Base-by-base conservation (phyloP, 2,888 invertebrate species). In the Hyppa rectilinea region DNA sequence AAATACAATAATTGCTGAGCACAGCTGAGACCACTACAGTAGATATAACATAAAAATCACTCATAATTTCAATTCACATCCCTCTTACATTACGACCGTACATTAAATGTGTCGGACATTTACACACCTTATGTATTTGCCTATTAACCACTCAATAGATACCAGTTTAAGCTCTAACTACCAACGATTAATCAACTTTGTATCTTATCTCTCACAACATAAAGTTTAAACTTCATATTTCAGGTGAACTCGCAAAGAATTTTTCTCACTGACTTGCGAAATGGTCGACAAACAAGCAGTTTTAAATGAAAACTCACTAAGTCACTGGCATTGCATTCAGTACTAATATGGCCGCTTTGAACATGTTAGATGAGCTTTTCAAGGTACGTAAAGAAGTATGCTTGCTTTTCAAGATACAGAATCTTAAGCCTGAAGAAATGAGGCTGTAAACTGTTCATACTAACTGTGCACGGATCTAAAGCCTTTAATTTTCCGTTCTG, bases 261-360 rank as follows among this genome's bases (percentile, higher is more conserved):
- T 78, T 83, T 85, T 87, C 81, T 78, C 85, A 87, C 80, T 76
- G 50, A 60, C 68, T 75, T 82, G 85, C 82, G 81, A 88, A 86
- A 84, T 77, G 79, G 49, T 74, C 4, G 6, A 47, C 59, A 82
- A 85, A 75, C 55, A 50, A 76, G 78, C 62, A 53, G 60, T 69
- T 65, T 67, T 78, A 55, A 50, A 79, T 66, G 80, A 67, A 79
- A 63, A 60, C 52, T 60, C 29, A 34, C 29, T 45, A 56, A 71
- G 43, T 62, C 38, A 43, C 4, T n/a, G 23, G 29, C 49, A 45
- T 29, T 29, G 43, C 49, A 55, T 74, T 67, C 34, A 67, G 47
- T 38, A 62, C 52, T 49, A 49, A 63, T 55, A 60, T 29, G 49
- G 45, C 1, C 2, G 26, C 29, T 40, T 80, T 55, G 7, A 23